Evolutionary conservation across 2,113 vertebrate species (phyloP).

Genomic region (Elachura formosa): DNA sequence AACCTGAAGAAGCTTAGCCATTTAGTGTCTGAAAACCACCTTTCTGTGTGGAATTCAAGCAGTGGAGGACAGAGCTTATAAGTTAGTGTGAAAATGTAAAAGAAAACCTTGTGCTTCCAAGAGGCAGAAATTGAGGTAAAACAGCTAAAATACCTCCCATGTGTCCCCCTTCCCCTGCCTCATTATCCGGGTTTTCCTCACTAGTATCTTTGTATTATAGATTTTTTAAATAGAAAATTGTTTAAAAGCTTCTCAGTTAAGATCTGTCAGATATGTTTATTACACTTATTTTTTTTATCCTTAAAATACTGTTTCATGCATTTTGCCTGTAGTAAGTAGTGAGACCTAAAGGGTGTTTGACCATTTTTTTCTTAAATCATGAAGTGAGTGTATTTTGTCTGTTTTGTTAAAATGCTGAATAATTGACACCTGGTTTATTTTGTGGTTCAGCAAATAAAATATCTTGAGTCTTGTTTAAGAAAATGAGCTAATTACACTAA

Average conservation of each 20-base stretch:
- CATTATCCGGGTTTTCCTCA: neutral
- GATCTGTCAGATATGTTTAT: neutral
- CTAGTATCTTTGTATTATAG: neutral
- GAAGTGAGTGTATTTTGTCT: neutral
- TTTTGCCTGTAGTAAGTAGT: neutral
- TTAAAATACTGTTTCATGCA: neutral
- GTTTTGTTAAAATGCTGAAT: neutral
- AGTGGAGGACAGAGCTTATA: fast-evolving
- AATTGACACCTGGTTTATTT: neutral
- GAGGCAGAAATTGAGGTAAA: neutral
- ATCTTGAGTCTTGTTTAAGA: neutral
- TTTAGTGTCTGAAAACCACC: neutral
- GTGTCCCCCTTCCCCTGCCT: neutral
- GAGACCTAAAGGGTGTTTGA: neutral
- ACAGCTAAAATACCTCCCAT: neutral
- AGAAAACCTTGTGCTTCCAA: neutral
- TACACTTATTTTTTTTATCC: neutral
- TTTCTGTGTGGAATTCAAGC: neutral
- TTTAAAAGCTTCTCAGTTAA: neutral
- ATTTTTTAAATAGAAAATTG: neutral
- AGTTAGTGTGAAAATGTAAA: neutral
- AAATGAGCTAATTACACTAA: neutral
- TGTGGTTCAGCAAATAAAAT: neutral
- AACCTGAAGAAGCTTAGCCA: neutral
- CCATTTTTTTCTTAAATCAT: neutral